Conservation (phyloP, 2,113 vertebrate genomes). For the Poeciliopsis turrubarensis region DNA sequence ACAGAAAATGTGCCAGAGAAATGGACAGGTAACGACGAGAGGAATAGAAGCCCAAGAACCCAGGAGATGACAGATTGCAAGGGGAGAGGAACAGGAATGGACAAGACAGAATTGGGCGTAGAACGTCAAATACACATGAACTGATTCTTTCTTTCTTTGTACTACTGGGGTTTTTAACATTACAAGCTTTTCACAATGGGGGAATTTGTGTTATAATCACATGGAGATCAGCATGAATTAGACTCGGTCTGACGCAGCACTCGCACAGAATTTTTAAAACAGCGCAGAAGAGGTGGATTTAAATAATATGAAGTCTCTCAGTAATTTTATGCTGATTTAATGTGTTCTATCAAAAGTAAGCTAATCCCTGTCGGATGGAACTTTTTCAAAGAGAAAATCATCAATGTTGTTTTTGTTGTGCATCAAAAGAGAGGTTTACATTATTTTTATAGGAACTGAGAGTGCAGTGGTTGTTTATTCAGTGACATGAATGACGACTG, state of each 20-base stretch:
- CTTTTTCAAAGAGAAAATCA: not conserved
- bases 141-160: conserved; percentile 19
- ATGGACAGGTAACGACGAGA: conserved; percentile 24
- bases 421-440: not conserved
- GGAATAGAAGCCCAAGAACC: conserved; percentile 43
- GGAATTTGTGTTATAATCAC: conserved; percentile 27
- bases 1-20: conserved; percentile 29
- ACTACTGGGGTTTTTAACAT: conserved; percentile 17
- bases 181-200: conserved; percentile 7
- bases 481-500: no score
- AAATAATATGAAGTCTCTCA: not conserved
- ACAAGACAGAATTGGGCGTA: conserved; percentile 19
- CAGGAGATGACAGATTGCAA: conserved; percentile 36
- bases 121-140: conserved; percentile 35
- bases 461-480: no score
- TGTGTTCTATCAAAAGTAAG: not conserved
- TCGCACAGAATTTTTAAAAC: conserved; percentile 12
- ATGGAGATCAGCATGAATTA: conserved; percentile 7
- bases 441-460: not conserved
- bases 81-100: conserved; percentile 31
- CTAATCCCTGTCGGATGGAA: not conserved
- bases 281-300: conserved; percentile 1
- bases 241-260: not conserved
- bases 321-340: conserved; percentile 14
- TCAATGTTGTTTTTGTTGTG: not conserved